phyloP scores from a whole-genome alignment of 2,888 invertebrate species.

The Conistra vaccinii region DNA sequence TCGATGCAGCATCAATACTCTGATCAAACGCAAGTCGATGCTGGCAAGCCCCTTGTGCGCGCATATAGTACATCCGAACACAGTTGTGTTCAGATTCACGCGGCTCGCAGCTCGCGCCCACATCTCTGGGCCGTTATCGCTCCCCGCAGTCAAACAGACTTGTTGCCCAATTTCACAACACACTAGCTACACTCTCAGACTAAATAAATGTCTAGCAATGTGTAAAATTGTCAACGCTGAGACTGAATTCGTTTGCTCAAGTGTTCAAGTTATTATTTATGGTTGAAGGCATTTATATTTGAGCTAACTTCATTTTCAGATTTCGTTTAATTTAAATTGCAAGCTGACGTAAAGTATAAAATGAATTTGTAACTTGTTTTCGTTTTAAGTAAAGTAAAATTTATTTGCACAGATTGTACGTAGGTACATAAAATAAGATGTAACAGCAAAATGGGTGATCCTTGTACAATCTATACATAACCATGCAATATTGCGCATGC shows the following conservation, averaged over 20 bases:
- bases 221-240: slow-evolving; percentile 57
- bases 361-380: slow-evolving; percentile 16
- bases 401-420: neutral
- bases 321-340: slow-evolving; percentile 53
- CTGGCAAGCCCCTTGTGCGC: neutral
- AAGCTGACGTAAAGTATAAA: slow-evolving; percentile 38
- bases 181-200: slow-evolving; percentile 31
- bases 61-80: neutral
- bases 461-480: neutral
- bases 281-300: slow-evolving; percentile 50
- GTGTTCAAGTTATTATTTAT: slow-evolving; percentile 57
- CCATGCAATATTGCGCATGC: no score
- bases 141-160: slow-evolving; percentile 45
- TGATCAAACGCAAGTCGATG: neutral
- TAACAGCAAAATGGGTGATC: neutral
- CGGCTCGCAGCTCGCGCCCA: slow-evolving; percentile 3
- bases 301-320: slow-evolving; percentile 49
- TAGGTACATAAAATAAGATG: neutral
- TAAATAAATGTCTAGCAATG: slow-evolving; percentile 58
- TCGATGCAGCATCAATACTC: neutral
- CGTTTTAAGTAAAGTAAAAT: neutral
- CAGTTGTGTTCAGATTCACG: neutral
- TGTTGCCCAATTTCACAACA: slow-evolving; percentile 67
- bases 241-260: slow-evolving; percentile 38
- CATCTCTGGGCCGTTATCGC: slow-evolving; percentile 48